Conservation (phyloP, 2,113 vertebrate species). For the Larimichthys crocea region DNA sequence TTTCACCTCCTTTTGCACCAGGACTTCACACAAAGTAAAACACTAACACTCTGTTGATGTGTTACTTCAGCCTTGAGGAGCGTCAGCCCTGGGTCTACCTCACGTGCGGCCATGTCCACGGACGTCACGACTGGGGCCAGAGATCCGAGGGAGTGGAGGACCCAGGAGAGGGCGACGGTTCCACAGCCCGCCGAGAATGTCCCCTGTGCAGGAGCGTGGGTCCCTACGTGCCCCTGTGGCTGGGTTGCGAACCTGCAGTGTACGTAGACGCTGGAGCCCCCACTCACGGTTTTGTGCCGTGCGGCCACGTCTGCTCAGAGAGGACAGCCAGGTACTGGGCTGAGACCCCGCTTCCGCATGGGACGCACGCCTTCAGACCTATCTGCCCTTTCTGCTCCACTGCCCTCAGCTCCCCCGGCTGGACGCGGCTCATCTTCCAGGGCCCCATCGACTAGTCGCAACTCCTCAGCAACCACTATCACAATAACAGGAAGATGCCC, state of each 20-base stretch:
- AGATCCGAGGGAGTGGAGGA: slow-evolving; percentile 72
- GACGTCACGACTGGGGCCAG: slow-evolving; percentile 95
- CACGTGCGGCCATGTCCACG: slow-evolving; percentile 95
- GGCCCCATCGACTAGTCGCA: slow-evolving; percentile 92
- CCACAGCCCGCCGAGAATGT: slow-evolving; percentile 89
- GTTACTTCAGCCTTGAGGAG: slow-evolving; percentile 89
- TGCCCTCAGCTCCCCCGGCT: slow-evolving; percentile 90
- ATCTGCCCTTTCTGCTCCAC: slow-evolving; percentile 96
- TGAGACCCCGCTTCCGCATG: slow-evolving; percentile 94
- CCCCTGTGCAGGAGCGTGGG: slow-evolving; percentile 95
- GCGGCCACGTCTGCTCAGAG: slow-evolving; percentile 97
- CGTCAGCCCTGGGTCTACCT: slow-evolving; percentile 99
- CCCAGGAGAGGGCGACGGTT: slow-evolving; percentile 64
- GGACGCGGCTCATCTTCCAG: slow-evolving; percentile 96
- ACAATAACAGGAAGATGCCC: slow-evolving; percentile 49
- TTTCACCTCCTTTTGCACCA: background rate
- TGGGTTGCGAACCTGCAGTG: slow-evolving; percentile 94
- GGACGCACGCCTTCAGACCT: slow-evolving; percentile 96
- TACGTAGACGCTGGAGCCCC: slow-evolving; percentile 95
- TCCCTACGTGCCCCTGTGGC: slow-evolving; percentile 97
- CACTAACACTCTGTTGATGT: background rate
- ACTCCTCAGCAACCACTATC: slow-evolving; percentile 30
- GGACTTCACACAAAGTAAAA: background rate
- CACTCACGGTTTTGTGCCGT: slow-evolving; percentile 93
- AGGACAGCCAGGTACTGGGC: slow-evolving; percentile 96